phyloP scores from a whole-genome alignment of 2,797 vertebrate species.

The Schizopygopsis pylzovi region DNA sequence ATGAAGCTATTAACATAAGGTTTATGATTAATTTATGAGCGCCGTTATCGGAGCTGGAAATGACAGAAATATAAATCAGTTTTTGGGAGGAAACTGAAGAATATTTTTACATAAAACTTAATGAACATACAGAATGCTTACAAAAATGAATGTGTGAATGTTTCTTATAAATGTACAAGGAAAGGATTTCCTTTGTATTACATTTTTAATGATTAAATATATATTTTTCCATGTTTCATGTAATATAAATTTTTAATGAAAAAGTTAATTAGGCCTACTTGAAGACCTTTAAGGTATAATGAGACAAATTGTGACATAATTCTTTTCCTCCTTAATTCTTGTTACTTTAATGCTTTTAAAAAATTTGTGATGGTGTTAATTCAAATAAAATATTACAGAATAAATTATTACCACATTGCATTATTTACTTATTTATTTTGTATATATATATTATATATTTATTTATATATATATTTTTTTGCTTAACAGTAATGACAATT shows the following conservation, averaged over 20 bases:
- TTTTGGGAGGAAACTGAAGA: background rate
- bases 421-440: background rate
- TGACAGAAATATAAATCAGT: background rate
- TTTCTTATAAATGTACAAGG: background rate
- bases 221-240: background rate
- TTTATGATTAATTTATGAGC: constrained; percentile 38
- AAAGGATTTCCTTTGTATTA: background rate
- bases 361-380: background rate
- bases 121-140: no score
- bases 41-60: background rate
- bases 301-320: background rate
- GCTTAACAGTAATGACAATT: background rate
- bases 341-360: background rate
- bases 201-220: background rate
- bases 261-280: background rate
- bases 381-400: background rate
- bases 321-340: background rate
- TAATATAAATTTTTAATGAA: background rate
- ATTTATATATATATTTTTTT: background rate
- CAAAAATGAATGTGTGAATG: background rate
- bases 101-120: background rate
- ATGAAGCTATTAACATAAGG: constrained; percentile 31
- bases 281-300: background rate
- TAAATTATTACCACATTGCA: background rate
- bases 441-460: no score